These are phyloP conservation scores for Kradibia gibbosae DNA, from an alignment of 1,140 invertebrate genomes.

Conservation along the genomic window DNA sequence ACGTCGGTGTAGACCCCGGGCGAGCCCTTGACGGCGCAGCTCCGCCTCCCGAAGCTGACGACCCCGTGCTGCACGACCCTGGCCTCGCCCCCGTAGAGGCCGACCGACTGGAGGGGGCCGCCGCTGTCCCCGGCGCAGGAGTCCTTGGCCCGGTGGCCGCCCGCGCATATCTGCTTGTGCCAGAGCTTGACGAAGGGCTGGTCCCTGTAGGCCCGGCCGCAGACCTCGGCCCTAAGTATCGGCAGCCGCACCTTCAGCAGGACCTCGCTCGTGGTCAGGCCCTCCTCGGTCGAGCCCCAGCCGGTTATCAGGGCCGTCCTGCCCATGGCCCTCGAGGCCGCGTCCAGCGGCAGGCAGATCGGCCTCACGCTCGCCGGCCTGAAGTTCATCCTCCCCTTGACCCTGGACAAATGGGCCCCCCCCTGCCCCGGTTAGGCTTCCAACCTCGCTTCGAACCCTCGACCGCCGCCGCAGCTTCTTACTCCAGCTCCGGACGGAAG, in stretches of 20 bases:
- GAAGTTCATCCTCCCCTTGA: slow-evolving; percentile 69
- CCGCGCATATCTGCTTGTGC: slow-evolving; percentile 77
- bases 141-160: slow-evolving; percentile 71
- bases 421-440: background rate
- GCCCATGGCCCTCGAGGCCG: slow-evolving; percentile 51
- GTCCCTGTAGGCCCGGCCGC: slow-evolving; percentile 67
- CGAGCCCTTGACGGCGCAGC: slow-evolving; percentile 72
- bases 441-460: background rate
- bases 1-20: slow-evolving; percentile 79
- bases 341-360: slow-evolving; percentile 72
- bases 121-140: slow-evolving; percentile 73
- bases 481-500: too few species aligned
- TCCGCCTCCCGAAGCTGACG: slow-evolving; percentile 72
- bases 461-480: too few species aligned
- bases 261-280: slow-evolving; percentile 63
- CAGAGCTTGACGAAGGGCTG: slow-evolving; percentile 61
- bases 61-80: slow-evolving; percentile 71
- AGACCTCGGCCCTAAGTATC: slow-evolving; percentile 67
- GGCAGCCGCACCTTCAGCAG: slow-evolving; percentile 74
- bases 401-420: slow-evolving; percentile 54
- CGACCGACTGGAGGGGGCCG: slow-evolving; percentile 68
- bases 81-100: slow-evolving; percentile 52
- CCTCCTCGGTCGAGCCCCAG: slow-evolving; percentile 76
- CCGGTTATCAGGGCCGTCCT: slow-evolving; percentile 71
- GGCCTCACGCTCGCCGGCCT: slow-evolving; percentile 68